These are phyloP conservation scores for Schizopygopsis malacanthus DNA, from an alignment of 2,797 vertebrate species.

Conservation along the genomic window DNA sequence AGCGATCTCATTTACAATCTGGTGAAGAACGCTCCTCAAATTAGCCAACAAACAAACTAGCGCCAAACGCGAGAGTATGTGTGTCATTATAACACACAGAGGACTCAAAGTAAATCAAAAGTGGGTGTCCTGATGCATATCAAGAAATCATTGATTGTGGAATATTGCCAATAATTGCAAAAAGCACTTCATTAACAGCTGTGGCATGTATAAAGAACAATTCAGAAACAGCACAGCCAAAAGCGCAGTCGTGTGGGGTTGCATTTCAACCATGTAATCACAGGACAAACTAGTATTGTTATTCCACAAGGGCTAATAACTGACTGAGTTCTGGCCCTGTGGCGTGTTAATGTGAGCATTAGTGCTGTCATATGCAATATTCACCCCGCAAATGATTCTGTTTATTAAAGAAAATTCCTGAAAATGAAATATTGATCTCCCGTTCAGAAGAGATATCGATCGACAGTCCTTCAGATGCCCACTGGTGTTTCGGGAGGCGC, in stretches of 20 bases:
- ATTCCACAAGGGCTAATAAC: conserved; percentile 35
- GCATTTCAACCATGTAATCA: background rate
- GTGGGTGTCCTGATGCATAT: background rate
- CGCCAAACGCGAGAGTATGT: conserved; percentile 19
- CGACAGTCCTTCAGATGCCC: conserved; percentile 27
- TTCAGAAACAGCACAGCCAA: background rate
- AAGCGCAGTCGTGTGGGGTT: background rate
- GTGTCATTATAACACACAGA: conserved; percentile 19
- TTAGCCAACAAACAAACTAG: conserved; percentile 53
- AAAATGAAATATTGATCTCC: conserved; percentile 61
- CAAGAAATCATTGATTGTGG: background rate
- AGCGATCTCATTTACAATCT: conserved; percentile 41
- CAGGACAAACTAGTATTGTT: background rate
- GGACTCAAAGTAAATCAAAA: background rate
- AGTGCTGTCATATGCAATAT: conserved; percentile 49
- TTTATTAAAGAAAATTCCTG: conserved; percentile 57
- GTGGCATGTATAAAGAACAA: background rate
- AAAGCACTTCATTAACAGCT: background rate
- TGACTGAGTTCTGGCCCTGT: conserved; percentile 17
- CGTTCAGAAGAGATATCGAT: conserved; percentile 43
- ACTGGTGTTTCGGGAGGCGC: conserved; percentile 19
- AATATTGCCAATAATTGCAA: background rate
- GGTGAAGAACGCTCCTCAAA: conserved; percentile 47
- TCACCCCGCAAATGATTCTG: conserved; percentile 46
- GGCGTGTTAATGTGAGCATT: conserved; percentile 46